Conservation (phyloP, 1,140 invertebrate species). For the Pseudachorutes palmiensis region DNA sequence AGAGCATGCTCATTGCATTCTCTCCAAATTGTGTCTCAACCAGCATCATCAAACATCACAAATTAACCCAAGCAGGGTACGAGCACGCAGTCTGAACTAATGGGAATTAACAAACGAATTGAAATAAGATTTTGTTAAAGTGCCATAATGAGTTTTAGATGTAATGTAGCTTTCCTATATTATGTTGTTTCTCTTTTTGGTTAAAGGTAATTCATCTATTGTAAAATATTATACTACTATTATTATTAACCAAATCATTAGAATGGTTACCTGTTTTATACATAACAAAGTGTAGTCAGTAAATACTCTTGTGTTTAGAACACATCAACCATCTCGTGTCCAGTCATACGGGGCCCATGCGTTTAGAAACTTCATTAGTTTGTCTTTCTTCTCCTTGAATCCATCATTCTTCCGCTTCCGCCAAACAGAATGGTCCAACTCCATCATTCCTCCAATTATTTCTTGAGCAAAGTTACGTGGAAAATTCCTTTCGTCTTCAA, state of each 20-base stretch:
- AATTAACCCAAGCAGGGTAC: constrained; percentile 11
- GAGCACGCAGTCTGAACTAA: too few relatives aligned
- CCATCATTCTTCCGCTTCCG: constrained; percentile 65
- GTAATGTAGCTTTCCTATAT: too few relatives aligned
- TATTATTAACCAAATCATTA: too few relatives aligned
- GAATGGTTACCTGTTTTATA: too few relatives aligned
- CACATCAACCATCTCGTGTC: constrained; percentile 19
- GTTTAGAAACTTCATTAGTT: constrained; percentile 58
- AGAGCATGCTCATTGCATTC: constrained; percentile 36
- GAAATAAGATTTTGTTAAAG: too few relatives aligned
- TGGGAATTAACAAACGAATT: too few relatives aligned
- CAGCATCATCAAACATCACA: constrained; percentile 30
- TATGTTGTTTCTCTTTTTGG: too few relatives aligned
- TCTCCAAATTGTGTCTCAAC: constrained; percentile 33
- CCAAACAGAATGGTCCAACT: constrained; percentile 76
- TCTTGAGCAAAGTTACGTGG: constrained; percentile 88
- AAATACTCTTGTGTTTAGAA: neutral
- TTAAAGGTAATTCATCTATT: too few relatives aligned
- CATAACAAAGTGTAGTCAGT: too few relatives aligned
- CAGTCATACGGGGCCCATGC: constrained; percentile 58
- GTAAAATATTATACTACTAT: too few relatives aligned
- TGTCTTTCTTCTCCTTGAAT: constrained; percentile 59
- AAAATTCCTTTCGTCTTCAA: constrained; percentile 85
- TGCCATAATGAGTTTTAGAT: too few relatives aligned
- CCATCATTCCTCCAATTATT: constrained; percentile 88